phyloP scores from a whole-genome alignment of 1,140 invertebrate species.

The Acromyrmex charruanus region DNA sequence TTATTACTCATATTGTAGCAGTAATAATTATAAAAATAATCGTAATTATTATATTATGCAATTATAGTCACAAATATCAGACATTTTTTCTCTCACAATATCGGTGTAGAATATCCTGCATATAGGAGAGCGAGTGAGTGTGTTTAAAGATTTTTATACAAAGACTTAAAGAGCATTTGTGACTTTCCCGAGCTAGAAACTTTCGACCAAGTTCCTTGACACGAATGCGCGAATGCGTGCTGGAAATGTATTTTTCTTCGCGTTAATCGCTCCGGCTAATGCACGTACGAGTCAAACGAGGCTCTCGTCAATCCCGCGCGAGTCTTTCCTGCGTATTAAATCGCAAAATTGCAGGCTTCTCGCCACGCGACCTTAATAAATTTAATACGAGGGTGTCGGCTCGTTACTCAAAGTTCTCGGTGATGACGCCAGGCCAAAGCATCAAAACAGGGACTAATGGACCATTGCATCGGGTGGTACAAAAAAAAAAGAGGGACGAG shows the following conservation, averaged over 20 bases:
- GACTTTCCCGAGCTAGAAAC: background rate
- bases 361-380: conserved; percentile 59
- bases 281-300: conserved; percentile 16
- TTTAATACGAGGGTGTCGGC: conserved; percentile 48
- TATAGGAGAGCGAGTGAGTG: too few species aligned
- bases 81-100: too few species aligned
- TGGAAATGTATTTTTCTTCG: conserved; percentile 9
- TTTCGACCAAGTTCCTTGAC: conserved; percentile 17
- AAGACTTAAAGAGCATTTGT: background rate
- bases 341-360: conserved; percentile 47
- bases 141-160: conserved; percentile 14
- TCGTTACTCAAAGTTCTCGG: conserved; percentile 53
- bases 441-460: conserved; percentile 68
- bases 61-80: too few species aligned
- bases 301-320: conserved; percentile 23
- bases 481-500: conserved; percentile 35
- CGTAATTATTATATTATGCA: too few species aligned
- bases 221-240: background rate
- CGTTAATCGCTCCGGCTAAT: conserved; percentile 23
- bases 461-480: conserved; percentile 49
- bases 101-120: background rate
- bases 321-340: conserved; percentile 43
- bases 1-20: too few species aligned
- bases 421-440: conserved; percentile 22
- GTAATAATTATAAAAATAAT: too few species aligned